phyloP scores from a whole-genome alignment of 2,113 vertebrate species.

The Ifrita kowaldi region DNA sequence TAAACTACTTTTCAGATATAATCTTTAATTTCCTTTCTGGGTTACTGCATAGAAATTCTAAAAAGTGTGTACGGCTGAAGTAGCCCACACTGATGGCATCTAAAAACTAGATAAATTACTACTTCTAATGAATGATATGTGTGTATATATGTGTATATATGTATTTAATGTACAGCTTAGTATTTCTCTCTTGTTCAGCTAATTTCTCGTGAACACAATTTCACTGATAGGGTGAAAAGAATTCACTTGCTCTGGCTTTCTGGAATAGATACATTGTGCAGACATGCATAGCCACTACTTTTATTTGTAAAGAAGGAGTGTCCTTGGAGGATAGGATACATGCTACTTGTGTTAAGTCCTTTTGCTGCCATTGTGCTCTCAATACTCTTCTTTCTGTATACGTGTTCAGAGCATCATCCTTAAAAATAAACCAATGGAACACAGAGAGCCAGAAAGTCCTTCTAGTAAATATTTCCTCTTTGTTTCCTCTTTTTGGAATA shows the following conservation, averaged over 20 bases:
- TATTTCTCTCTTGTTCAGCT: neutral
- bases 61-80: neutral
- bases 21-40: slow-evolving; percentile 39
- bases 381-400: neutral
- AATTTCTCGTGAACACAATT: neutral
- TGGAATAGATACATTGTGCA: neutral
- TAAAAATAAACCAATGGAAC: neutral
- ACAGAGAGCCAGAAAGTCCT: neutral
- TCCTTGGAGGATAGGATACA: neutral
- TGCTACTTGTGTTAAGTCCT: neutral
- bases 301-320: neutral
- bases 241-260: neutral
- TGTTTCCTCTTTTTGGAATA: neutral
- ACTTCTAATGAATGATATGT: neutral
- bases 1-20: neutral
- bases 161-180: neutral
- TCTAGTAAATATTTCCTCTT: neutral
- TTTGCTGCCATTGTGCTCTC: neutral
- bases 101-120: neutral
- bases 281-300: neutral
- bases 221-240: neutral
- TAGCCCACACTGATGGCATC: neutral
- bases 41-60: neutral
- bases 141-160: neutral
- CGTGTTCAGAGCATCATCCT: neutral